Conservation (phyloP, 2,888 invertebrate genomes). For the Latrodectus hesperus region DNA sequence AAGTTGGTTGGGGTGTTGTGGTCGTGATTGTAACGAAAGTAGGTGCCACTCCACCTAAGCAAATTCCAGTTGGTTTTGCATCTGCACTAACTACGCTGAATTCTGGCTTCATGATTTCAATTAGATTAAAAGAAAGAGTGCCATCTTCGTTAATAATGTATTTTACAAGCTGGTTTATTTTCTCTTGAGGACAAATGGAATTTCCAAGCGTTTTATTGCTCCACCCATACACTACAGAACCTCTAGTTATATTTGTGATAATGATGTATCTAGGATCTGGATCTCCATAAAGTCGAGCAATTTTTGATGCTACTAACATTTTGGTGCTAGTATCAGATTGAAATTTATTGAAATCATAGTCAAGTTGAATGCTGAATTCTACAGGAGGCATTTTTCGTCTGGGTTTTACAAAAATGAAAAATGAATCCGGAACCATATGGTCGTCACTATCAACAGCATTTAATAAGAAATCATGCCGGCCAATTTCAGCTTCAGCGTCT, state of each 20-base stretch:
- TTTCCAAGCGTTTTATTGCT: conserved; percentile 89
- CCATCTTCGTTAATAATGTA: conserved; percentile 82
- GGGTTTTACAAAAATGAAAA: conserved; percentile 74
- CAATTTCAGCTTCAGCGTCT: conserved; percentile 80
- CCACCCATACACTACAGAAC: conserved; percentile 84
- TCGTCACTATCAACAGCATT: conserved; percentile 88
- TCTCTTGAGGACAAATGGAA: conserved; percentile 84
- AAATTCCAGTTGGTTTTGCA: conserved; percentile 80
- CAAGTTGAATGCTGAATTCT: conserved; percentile 85
- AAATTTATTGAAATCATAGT: conserved; percentile 77
- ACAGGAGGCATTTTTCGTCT: conserved; percentile 73
- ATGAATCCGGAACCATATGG: conserved; percentile 81
- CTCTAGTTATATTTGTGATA: conserved; percentile 82
- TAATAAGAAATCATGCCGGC: conserved; percentile 80
- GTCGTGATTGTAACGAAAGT: conserved; percentile 79
- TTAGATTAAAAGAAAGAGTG: conserved; percentile 70
- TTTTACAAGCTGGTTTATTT: conserved; percentile 83
- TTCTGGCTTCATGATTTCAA: conserved; percentile 81
- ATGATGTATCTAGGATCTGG: conserved; percentile 83
- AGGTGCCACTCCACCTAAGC: conserved; percentile 75
- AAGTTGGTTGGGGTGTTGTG: conserved; percentile 73
- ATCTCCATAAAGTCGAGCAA: conserved; percentile 86
- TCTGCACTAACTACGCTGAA: conserved; percentile 82
- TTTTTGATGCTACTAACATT: conserved; percentile 76
- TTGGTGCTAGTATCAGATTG: conserved; percentile 72